A percentile compares a stretch with the other conserved stretches of the same genome.
Evolutionary conservation across 23 tunicate species (phyloP).

Genomic region (Ciona savignyi): DNA sequence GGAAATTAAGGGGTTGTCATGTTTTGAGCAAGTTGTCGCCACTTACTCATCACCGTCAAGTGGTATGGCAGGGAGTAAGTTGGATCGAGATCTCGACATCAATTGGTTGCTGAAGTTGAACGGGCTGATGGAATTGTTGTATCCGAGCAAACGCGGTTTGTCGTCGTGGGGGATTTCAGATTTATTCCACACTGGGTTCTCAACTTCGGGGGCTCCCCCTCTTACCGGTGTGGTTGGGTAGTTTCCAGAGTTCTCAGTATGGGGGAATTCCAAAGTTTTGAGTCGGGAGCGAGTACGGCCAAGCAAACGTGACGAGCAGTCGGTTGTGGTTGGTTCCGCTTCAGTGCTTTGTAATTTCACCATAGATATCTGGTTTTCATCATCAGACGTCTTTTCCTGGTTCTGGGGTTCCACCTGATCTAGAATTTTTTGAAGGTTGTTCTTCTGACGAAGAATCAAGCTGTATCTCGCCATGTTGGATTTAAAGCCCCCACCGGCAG

Average conservation of each 20-base stretch:
- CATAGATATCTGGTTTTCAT: not conserved
- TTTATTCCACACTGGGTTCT: too few species aligned
- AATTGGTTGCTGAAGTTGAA: not conserved
- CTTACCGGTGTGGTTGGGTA: not conserved
- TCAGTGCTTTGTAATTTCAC: not conserved
- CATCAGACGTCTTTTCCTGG: not conserved
- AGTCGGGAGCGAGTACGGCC: constrained; percentile 1
- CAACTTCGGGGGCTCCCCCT: not conserved
- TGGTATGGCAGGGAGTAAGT: not conserved
- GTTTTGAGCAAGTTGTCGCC: too few species aligned
- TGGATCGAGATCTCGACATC: not conserved
- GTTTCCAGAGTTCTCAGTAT: not conserved
- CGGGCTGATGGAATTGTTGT: not conserved
- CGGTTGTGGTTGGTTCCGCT: not conserved
- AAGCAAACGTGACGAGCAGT: not conserved
- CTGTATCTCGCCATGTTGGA: constrained; percentile 69
- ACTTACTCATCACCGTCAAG: not conserved
- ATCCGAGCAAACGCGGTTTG: not conserved
- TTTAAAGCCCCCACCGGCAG: constrained; percentile 73
- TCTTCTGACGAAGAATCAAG: constrained; percentile 46
- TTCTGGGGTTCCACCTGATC: too few species aligned
- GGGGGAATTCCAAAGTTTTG: not conserved
- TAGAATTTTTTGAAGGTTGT: constrained; percentile 6
- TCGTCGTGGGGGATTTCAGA: too few species aligned
- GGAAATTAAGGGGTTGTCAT: too few species aligned